A percentile compares a stretch with the other conserved stretches of the same genome.
phyloP scores from a whole-genome alignment of 2,113 vertebrate genomes.

The Tupaia chinensis region DNA sequence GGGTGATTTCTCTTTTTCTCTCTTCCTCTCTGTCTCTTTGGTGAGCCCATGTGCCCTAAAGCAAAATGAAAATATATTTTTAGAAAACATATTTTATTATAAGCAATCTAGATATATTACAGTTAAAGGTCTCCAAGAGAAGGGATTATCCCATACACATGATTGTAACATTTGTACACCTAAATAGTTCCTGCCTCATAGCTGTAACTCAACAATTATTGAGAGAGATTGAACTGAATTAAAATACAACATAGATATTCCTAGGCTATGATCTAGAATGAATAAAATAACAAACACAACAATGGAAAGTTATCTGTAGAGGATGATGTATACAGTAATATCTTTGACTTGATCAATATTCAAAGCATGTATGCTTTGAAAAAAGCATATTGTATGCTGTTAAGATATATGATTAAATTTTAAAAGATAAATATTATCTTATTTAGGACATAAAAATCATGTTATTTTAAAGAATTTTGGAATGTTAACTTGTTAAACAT shows the following conservation, averaged over 20 bases:
- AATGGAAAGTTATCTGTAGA: too few species aligned
- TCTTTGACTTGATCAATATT: too few species aligned
- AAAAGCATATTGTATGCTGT: too few species aligned
- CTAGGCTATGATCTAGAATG: conserved; percentile 71
- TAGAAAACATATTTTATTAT: background rate
- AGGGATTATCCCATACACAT: conserved; percentile 12
- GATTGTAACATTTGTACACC: conserved; percentile 14
- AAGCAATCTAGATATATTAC: conserved; percentile 28
- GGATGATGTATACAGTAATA: too few species aligned
- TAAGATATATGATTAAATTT: too few species aligned
- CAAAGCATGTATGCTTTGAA: too few species aligned
- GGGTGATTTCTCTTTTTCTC: too few species aligned
- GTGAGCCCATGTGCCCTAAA: too few species aligned
- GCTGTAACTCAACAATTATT: conserved; percentile 57
- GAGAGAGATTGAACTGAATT: conserved; percentile 44
- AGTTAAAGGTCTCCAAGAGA: conserved; percentile 12
- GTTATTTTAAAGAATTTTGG: conserved; percentile 77
- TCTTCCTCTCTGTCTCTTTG: too few species aligned
- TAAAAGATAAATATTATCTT: conserved; percentile 73
- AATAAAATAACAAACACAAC: background rate
- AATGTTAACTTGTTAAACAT: conserved; percentile 79
- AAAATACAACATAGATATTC: conserved; percentile 63
- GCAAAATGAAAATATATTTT: too few species aligned
- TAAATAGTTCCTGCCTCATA: conserved; percentile 14
- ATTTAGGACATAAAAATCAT: conserved; percentile 68